Percentiles rank a stretch among this genome's conserved stretches.
Conservation (phyloP, 2,888 invertebrate species). For the Oscheius sp. region DNA sequence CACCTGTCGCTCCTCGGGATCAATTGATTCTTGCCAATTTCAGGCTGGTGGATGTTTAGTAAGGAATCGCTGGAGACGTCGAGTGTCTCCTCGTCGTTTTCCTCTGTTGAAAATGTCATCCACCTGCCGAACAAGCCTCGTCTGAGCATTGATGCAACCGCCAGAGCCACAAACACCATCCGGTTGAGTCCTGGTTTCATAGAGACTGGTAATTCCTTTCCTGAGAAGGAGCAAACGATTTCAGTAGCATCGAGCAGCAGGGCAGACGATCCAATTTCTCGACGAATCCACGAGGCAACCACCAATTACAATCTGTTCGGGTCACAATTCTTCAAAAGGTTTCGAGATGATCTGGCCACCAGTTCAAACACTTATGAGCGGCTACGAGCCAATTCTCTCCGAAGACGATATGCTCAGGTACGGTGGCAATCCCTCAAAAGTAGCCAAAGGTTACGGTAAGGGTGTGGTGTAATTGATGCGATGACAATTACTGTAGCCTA, state of each 20-base stretch:
- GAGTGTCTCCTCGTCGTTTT: constrained; percentile 32
- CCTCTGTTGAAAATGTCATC: constrained; percentile 37
- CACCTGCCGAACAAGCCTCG: constrained; percentile 61
- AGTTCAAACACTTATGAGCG: constrained; percentile 29
- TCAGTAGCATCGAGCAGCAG: constrained; percentile 38
- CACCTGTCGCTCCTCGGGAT: not conserved
- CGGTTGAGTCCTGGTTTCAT: constrained; percentile 57
- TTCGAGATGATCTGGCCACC: constrained; percentile 31
- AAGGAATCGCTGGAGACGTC: constrained; percentile 34
- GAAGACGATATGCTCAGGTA: constrained; percentile 32
- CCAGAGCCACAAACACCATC: constrained; percentile 53
- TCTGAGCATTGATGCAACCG: constrained; percentile 56
- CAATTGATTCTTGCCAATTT: not conserved
- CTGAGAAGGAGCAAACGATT: not conserved
- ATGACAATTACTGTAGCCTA: constrained; percentile 9
- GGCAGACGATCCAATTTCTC: constrained; percentile 44
- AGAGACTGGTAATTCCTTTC: constrained; percentile 43
- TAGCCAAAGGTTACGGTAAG: not conserved
- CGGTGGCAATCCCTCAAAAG: not conserved
- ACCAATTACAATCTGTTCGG: constrained; percentile 54
- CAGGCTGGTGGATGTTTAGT: constrained; percentile 31
- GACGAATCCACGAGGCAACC: constrained; percentile 52
- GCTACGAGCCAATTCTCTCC: constrained; percentile 32
- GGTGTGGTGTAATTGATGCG: constrained; percentile 1
- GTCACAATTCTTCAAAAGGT: constrained; percentile 47